These are phyloP conservation scores for Atrina japonica DNA, from an alignment of 2,888 invertebrate species.

Conservation along the genomic window DNA sequence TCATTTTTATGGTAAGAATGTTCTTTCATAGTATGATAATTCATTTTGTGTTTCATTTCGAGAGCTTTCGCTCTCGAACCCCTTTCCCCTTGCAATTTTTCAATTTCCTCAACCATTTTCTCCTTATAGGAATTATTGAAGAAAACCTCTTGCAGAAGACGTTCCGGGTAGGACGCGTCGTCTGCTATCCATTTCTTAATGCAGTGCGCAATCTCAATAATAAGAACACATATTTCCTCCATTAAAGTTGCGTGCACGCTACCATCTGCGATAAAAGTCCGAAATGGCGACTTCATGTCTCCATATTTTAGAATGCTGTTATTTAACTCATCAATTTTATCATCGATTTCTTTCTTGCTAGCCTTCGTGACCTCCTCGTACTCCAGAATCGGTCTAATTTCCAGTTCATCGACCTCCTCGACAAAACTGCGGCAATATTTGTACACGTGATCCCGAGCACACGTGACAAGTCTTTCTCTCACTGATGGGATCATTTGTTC, in stretches of 20 bases:
- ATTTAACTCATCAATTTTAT: conserved; percentile 57
- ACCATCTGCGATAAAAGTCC: conserved; percentile 60
- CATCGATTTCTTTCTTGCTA: conserved; percentile 59
- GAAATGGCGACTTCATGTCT: conserved; percentile 61
- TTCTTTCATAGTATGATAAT: conserved; percentile 50
- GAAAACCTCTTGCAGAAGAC: conserved; percentile 63
- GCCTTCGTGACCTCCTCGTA: conserved; percentile 60
- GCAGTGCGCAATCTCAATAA: conserved; percentile 63
- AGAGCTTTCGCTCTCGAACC: conserved; percentile 48
- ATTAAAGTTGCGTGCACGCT: conserved; percentile 55
- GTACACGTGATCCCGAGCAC: conserved; percentile 62
- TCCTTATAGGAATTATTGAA: conserved; percentile 64
- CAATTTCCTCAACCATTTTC: conserved; percentile 59
- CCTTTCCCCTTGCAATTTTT: conserved; percentile 51
- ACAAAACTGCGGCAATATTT: conserved; percentile 68
- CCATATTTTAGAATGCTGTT: conserved; percentile 63
- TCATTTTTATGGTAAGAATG: conserved; percentile 56
- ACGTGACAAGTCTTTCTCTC: conserved; percentile 56
- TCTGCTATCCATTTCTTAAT: conserved; percentile 66
- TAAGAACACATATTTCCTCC: conserved; percentile 64
- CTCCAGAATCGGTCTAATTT: conserved; percentile 59
- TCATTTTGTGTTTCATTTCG: conserved; percentile 54
- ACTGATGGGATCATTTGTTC: conserved; percentile 59
- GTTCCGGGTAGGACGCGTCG: conserved; percentile 65
- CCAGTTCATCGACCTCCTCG: conserved; percentile 60